Base-by-base conservation (phyloP, 2,888 invertebrate species). In the Celastrina argiolus region DNA sequence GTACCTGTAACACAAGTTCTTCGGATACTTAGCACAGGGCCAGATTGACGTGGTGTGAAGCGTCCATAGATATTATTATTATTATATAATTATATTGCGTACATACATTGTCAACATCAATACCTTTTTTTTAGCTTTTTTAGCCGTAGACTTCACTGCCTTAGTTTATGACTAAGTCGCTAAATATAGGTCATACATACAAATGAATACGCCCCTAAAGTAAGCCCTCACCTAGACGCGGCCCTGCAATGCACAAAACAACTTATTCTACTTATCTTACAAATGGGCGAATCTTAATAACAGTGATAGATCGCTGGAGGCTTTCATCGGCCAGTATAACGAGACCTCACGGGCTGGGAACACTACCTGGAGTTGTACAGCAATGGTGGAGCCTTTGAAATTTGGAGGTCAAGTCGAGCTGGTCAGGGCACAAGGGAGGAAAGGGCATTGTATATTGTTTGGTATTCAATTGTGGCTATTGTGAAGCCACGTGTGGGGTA, bases 401-500 rank as follows among this genome's bases (percentile, higher is more conserved):
- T 74, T 69, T 69, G 76, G 56, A 70, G 84, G 42, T 83, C 86
- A 75, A 65, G 64, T 71, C 74, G 73, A 36, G 68, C 51, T 84
- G 84, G 87, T 74, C 73, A 74, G 70, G 77, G 79, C 80, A 28
- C n/a, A 85, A 76, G 85, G 89, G 88, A 89, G 88, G 89, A 88
- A 88, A 87, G 85, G 77, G 82, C 84, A 88, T 88, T 89, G 89
- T 87, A 81, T 83, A 89, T 90, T 90, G 89, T 88, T 88, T 85
- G 77, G 81, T 88, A 88, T 90, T 90, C 87, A 88, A 88, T 87
- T 87, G 87, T 87, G 86, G 84, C 85, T 85, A 88, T 90, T 89
- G 88, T 90, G 73, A 76, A 72, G 74, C 88, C 79, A 85, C 87
- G 88, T 89, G 90, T 90, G 90, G 83, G 90, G 88, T 31, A 31